Base-by-base conservation (phyloP, 2,888 invertebrate genomes). In the Elysia crispata region DNA sequence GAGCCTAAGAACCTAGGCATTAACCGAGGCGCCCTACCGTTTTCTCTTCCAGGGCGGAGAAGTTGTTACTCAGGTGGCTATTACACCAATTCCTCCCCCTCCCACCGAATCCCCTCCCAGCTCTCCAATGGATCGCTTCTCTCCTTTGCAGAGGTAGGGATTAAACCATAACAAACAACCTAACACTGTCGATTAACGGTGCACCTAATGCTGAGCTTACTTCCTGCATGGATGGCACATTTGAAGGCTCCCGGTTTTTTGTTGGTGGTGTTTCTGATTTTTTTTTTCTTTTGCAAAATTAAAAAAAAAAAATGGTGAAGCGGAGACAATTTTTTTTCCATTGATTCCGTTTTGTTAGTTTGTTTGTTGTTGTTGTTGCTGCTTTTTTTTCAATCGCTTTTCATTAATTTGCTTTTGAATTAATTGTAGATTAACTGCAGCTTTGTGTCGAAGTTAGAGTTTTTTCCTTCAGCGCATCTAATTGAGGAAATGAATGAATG, bases 1-100 rank as follows among this genome's bases (percentile, higher is more conserved):
- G 3, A 41, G 11, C 41, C 11, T 41, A 3, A 41, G 41, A 6
- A 41, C 11, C 41, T 41, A 41, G 11, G 41, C 41, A 41, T 41
- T 41, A 41, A 41, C 41, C 41, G n/a, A 41, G 41, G 41, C 41
- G 41, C 41, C 41, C 72, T 54, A n/a, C 69, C 41, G 28, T 72
- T 15, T 82, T 70, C 74, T 49, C 62, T 83, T 82, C 25, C 82
- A 83, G 83, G 83, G 83, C 76, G 85, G 83, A 57, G 72, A 81
- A 72, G 81, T 83, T 57, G 78, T 85, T 25, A 81, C 83, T 67
- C 85, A 82, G 73, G 79, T 76, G 66, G 70, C 80, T 76, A 66
- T 85, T 49, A 80, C 85, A 25, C 85, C 85, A 57, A 50, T 83
- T 54, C 84, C 84, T 62, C 83, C 83, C 66, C 85, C 83, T 66